Conservation (phyloP, 2,797 vertebrate species). For the Melanogrammus aeglefinus region DNA sequence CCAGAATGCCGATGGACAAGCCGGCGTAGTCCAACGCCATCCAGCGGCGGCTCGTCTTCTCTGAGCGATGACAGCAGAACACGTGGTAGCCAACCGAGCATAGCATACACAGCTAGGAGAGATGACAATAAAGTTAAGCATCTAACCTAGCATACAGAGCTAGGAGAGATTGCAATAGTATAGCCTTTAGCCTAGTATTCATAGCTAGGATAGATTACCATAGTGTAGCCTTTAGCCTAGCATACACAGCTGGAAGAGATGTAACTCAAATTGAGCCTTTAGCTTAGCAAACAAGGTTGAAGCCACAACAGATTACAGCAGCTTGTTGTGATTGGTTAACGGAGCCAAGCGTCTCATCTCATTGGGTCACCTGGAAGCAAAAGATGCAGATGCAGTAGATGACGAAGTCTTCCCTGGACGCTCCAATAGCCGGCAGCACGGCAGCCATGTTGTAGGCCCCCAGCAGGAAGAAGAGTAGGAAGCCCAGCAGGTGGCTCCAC, state of each 20-base stretch:
- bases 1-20: conserved; percentile 90
- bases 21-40: conserved; percentile 94
- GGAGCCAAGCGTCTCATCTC: not conserved
- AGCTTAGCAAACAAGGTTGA: not conserved
- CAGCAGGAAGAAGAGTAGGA: conserved; percentile 88
- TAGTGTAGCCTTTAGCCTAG: conserved; percentile 66
- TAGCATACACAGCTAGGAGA: conserved; percentile 89
- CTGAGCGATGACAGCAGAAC: conserved; percentile 94
- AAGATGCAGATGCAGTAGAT: conserved; percentile 93
- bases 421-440: conserved; percentile 83
- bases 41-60: conserved; percentile 94
- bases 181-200: not conserved
- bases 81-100: conserved; percentile 94
- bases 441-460: conserved; percentile 88
- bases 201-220: not conserved
- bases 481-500: conserved; percentile 95
- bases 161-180: not conserved
- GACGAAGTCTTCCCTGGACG: conserved; percentile 91
- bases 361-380: conserved; percentile 86
- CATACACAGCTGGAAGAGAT: conserved; percentile 86
- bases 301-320: not conserved
- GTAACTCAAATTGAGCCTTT: not conserved
- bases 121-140: not conserved
- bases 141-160: not conserved
- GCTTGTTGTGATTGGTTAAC: not conserved